phyloP scores from a whole-genome alignment of 2,888 invertebrate genomes.

The Oscheius myriophilus region DNA sequence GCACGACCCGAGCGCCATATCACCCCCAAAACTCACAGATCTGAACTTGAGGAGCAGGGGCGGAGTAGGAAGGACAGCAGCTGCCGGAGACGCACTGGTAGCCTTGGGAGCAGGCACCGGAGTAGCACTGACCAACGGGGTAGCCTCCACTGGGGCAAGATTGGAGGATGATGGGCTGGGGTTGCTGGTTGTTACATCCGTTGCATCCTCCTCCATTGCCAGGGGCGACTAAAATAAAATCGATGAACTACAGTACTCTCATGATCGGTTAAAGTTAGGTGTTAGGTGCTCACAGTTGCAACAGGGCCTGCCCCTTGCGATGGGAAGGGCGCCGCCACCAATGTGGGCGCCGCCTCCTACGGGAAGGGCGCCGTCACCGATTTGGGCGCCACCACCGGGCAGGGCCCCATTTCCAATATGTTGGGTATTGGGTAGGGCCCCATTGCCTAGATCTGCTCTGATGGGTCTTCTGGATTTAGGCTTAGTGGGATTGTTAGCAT shows the following conservation, averaged over 20 bases:
- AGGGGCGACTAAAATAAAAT: constrained; percentile 1
- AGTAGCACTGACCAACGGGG: constrained; percentile 59
- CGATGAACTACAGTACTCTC: background rate
- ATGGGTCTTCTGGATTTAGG: constrained; percentile 24
- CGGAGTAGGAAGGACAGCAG: constrained; percentile 57
- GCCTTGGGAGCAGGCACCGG: constrained; percentile 61
- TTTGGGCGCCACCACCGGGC: background rate
- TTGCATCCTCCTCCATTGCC: constrained; percentile 34
- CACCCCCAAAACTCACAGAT: constrained; percentile 50
- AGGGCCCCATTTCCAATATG: background rate
- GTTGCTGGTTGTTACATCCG: constrained; percentile 47
- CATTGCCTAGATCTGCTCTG: constrained; percentile 1
- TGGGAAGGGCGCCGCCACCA: background rate
- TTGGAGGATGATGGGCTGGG: constrained; percentile 56
- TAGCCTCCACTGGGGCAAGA: constrained; percentile 62
- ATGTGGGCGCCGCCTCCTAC: no score
- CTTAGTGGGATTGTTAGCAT: constrained; percentile 43
- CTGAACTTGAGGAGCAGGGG: constrained; percentile 38
- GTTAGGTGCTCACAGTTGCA: constrained; percentile 30
- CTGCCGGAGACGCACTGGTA: constrained; percentile 61
- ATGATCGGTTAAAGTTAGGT: background rate
- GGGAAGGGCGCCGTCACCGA: background rate
- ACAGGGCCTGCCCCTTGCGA: constrained; percentile 13
- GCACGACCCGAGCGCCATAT: no score
- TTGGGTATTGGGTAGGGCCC: background rate